Percentiles rank a stretch among this genome's conserved stretches.
Conservation (phyloP, 2,888 invertebrate genomes). For the Aphelenchoides bicaudatus region DNA sequence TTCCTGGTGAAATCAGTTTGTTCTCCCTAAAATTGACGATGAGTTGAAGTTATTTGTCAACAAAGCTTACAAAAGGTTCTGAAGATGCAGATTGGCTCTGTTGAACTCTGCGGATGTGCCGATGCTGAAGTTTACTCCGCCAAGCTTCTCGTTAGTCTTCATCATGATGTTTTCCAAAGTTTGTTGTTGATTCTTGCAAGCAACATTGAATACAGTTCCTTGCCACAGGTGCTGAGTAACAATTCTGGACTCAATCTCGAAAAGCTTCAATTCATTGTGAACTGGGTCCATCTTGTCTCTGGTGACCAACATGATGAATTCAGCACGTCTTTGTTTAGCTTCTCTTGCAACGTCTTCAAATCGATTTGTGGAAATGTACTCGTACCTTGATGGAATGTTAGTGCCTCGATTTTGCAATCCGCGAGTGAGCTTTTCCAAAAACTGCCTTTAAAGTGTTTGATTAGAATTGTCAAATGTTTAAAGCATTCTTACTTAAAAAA, state of each 20-base stretch:
- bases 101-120: background rate
- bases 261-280: constrained; percentile 5
- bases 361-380: background rate
- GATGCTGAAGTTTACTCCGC: constrained; percentile 4
- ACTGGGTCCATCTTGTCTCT: constrained; percentile 13
- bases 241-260: background rate
- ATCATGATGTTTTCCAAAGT: constrained; percentile 5
- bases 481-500: constrained; percentile 2
- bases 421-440: background rate
- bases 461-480: background rate
- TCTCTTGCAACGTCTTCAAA: background rate
- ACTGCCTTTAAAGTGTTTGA: background rate
- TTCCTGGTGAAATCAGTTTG: background rate
- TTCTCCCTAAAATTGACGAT: background rate
- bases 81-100: background rate
- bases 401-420: constrained; percentile 2
- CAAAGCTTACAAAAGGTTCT: background rate
- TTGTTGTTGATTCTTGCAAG: background rate
- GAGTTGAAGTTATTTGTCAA: background rate
- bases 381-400: no score
- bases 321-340: background rate
- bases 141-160: constrained; percentile 11
- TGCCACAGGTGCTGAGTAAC: constrained; percentile 6
- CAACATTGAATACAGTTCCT: constrained; percentile 2
- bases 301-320: constrained; percentile 4